Evolutionary conservation across 2,888 invertebrate genomes (phyloP), one percentile per base, ranked within the genome.

Genomic region (Anodontia alba): DNA sequence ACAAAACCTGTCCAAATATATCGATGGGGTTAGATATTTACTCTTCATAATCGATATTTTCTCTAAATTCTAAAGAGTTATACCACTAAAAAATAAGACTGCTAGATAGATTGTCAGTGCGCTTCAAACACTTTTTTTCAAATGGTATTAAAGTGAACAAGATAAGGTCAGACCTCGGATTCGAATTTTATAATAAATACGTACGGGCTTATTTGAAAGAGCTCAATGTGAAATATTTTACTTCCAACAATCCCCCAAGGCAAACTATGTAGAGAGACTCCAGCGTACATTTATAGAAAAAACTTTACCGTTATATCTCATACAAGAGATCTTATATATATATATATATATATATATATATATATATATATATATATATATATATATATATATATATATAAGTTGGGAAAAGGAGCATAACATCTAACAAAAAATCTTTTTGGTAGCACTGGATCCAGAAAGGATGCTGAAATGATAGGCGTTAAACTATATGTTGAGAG

Each of bases 241-340:
- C 76, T 42, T 77, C 77, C 15, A 66, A 75, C 42, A 80, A 81
- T 36, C 73, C 67, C 7, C 69, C 83, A 23, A 80, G 78, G 70
- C 51, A 51, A 78, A 83, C 54, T 80, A 29, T 70, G 80, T 80
- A 8, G 80, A 83, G 38, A 33, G 75, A 68, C 76, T 73, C n/a
- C 79, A 83, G 33, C 29, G 70, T 20, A 76, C 80, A 0, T 36
- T 76, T 26, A 80, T 77, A 70, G 66, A 67, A 15, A n/a, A 66
- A 46, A 68, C 15, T 84, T 36, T 80, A 81, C 36, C 46, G 76
- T 71, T 51, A 73, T 49, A 76, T 78, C 72, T 68, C 73, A 70
- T 78, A 79, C 23, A 74, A 81, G n/a, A 46, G 81, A 46, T 79
- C 68, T 26, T 84, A 76, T 69, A 36, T 71, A 72, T 84, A 84